phyloP scores from a whole-genome alignment of 2,888 invertebrate genomes.

The Scaptomyza polygonia region DNA sequence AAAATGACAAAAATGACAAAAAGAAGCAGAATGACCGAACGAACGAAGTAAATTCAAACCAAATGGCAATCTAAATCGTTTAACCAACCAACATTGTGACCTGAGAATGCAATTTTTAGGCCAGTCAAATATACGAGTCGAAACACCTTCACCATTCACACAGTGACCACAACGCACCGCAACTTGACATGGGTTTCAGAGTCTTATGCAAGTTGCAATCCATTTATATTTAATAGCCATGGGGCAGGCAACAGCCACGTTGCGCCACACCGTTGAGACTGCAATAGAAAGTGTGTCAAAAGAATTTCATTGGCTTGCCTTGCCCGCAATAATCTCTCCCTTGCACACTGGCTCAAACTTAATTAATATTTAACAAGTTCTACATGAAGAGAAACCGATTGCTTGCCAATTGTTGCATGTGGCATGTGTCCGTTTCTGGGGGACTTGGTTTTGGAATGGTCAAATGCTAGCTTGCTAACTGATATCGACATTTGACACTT shows the following conservation, averaged over 20 bases:
- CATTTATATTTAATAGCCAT: slow-evolving; percentile 8
- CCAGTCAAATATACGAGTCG: neutral
- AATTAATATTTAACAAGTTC: slow-evolving; percentile 19
- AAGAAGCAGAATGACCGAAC: too few relatives aligned
- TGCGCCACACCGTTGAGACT: neutral
- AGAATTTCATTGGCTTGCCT: neutral
- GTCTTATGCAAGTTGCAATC: slow-evolving; percentile 35
- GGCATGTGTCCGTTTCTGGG: neutral
- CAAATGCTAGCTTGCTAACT: neutral
- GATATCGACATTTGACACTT: too few relatives aligned
- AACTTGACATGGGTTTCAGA: slow-evolving; percentile 21
- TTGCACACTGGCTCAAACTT: slow-evolving; percentile 31
- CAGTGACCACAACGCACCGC: neutral
- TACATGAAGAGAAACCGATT: neutral
- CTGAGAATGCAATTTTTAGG: slow-evolving; percentile 21
- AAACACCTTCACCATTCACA: neutral
- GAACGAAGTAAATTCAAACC: neutral
- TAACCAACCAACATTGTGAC: slow-evolving; percentile 18
- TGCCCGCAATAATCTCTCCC: neutral
- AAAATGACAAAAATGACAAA: slow-evolving; percentile 13
- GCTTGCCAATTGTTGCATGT: neutral
- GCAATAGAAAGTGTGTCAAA: slow-evolving; percentile 44
- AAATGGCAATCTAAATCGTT: slow-evolving; percentile 30
- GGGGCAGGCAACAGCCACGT: slow-evolving; percentile 2
- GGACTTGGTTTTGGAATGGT: too few relatives aligned